phyloP scores from a whole-genome alignment of 2,113 vertebrate genomes.

The Genyomyrus donnyi region DNA sequence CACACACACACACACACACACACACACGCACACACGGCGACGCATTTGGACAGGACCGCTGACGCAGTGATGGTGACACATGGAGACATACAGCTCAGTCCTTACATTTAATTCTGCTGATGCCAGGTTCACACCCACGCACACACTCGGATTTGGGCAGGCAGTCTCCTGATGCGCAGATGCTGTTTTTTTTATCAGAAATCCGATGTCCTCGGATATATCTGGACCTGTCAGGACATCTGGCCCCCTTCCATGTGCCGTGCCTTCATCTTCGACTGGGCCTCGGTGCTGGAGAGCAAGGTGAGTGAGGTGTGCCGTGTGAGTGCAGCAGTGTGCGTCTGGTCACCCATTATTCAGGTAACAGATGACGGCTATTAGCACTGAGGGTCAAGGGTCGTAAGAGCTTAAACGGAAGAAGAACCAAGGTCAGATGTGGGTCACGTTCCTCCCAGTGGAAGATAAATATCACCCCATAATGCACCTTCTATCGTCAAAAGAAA shows the following conservation, averaged over 20 bases:
- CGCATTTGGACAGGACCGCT: neutral
- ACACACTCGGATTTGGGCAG: neutral
- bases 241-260: constrained; percentile 56
- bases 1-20: neutral
- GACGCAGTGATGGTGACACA: neutral
- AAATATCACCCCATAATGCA: neutral
- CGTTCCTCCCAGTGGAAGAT: neutral
- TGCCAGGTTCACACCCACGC: neutral
- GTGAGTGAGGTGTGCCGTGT: constrained; percentile 24
- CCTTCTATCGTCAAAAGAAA: neutral
- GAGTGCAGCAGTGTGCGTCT: neutral
- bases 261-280: constrained; percentile 58
- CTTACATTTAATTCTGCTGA: neutral
- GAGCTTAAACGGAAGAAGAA: neutral
- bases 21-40: neutral
- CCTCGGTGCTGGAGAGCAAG: constrained; percentile 50
- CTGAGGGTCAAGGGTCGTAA: neutral
- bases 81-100: neutral
- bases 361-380: neutral
- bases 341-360: neutral
- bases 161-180: neutral
- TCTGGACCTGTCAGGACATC: constrained; percentile 59
- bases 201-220: constrained; percentile 55
- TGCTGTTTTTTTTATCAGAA: constrained; percentile 35
- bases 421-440: neutral